phyloP scores from a whole-genome alignment of 1,140 invertebrate species.

The Ctenoplectra terminalis region DNA sequence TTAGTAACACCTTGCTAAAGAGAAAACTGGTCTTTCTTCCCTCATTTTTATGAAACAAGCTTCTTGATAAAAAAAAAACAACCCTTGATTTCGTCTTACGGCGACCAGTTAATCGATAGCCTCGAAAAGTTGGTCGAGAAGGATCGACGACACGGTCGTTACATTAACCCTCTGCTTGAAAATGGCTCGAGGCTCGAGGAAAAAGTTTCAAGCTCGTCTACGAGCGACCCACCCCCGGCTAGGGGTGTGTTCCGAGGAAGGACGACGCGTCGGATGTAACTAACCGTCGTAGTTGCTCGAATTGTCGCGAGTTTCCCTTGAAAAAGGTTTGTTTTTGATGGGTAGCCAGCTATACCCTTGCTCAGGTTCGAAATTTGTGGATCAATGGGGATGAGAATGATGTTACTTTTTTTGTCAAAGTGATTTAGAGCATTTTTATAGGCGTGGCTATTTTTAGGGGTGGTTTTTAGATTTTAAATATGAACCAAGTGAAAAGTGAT shows the following conservation, averaged over 20 bases:
- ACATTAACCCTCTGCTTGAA: neutral
- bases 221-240: neutral
- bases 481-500: too few species aligned
- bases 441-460: too few species aligned
- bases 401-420: too few species aligned
- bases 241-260: neutral
- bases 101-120: constrained; percentile 42
- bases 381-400: too few species aligned
- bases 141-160: constrained; percentile 20
- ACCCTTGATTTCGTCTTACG: neutral
- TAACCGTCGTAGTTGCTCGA: constrained; percentile 49
- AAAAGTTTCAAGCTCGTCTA: constrained; percentile 15
- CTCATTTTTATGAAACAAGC: neutral
- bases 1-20: too few species aligned
- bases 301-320: constrained; percentile 1
- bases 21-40: too few species aligned
- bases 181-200: neutral
- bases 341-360: neutral
- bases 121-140: neutral
- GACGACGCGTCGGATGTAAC: constrained; percentile 49
- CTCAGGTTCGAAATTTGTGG: neutral
- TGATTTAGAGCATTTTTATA: too few species aligned
- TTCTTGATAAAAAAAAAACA: neutral
- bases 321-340: neutral
- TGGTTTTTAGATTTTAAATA: too few species aligned